Evolutionary conservation across 2,888 invertebrate genomes (phyloP).

Genomic region (Lasioglossum zephyrum): DNA sequence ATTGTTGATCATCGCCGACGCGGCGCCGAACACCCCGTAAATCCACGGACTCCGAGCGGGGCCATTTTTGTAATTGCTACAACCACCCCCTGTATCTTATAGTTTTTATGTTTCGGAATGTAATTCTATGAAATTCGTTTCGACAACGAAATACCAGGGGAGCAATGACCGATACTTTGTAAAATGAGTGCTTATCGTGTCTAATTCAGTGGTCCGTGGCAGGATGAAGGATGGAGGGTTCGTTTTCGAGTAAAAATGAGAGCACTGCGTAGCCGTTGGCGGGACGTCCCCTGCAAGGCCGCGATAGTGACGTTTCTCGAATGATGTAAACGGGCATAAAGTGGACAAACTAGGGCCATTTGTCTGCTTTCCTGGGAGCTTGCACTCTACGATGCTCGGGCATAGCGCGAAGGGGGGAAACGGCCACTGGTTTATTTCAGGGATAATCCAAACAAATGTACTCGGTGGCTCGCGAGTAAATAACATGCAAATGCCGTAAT

Average conservation of each 20-base stretch:
- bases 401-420: constrained; percentile 60
- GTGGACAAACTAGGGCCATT: constrained; percentile 79
- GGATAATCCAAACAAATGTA: constrained; percentile 85
- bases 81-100: not conserved
- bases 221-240: not conserved
- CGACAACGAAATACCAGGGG: not conserved
- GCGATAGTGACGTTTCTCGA: constrained; percentile 71
- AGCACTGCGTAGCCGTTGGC: constrained; percentile 6
- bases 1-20: constrained; percentile 34
- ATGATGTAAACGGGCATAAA: constrained; percentile 79
- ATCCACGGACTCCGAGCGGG: not conserved
- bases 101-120: not conserved
- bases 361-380: constrained; percentile 79
- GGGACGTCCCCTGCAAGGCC: constrained; percentile 46
- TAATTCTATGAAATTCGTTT: not conserved
- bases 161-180: not conserved
- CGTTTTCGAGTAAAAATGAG: constrained; percentile 30
- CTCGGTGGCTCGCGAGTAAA: constrained; percentile 84
- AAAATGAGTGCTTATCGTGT: not conserved
- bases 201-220: not conserved
- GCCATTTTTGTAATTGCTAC: constrained; percentile 15
- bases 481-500: constrained; percentile 85
- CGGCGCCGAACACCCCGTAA: not conserved
- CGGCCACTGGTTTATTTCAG: constrained; percentile 83
- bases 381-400: constrained; percentile 63